Base-by-base conservation (phyloP, 1,140 invertebrate species). In the Propsilocerus akamusi region DNA sequence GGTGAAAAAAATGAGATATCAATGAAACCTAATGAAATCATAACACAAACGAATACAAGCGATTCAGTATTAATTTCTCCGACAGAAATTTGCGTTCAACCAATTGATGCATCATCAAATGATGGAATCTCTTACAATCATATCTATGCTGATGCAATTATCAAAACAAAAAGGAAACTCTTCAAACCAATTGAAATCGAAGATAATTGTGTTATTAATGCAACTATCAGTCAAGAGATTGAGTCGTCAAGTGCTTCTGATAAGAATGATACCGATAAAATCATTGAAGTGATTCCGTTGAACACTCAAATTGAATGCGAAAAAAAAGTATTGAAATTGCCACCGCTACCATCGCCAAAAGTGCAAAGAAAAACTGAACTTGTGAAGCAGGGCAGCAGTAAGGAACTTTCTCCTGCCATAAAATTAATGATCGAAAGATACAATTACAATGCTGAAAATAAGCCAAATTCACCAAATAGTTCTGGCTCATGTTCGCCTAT, bases 131-230 rank as follows among this genome's bases (percentile, higher is more conserved):
- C 68, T 14, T 46, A 6, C 32, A 49, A 30, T 25, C 41, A 48
- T 52, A 52, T 20, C 23, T 46, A 56, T n/a, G 68, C 66, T 48
- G 73, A 74, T 59, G 71, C 84, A 6, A 81, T 84, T 50, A 77
- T 85, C 0, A 82, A 81, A 58, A 86, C 82, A 0, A 84, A 79
- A 47, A 69, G 80, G 25, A 83, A 82, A 66, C 73, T 86, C 51
- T 84, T 85, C 54, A 80, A 80, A 0, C 78, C 81, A 0, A 71
- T 83, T 8, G 70, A 72, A 11, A 63, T 68, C 48, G 72, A 71
- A 34, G 68, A 69, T 8, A 72, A 73, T 51, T 64, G 71, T 0
- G 57, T 69, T 14, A 63, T 68, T 0, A 61, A 64, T 53, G 67
- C 34, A 28, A 10, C 2, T 5, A 26, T 51, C 7, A 24, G 23